A percentile compares a stretch with the other conserved stretches of the same genome.
These are phyloP conservation scores for Microctenopoma lineatum DNA, from an alignment of 2,797 vertebrate species.

Conservation along the genomic window DNA sequence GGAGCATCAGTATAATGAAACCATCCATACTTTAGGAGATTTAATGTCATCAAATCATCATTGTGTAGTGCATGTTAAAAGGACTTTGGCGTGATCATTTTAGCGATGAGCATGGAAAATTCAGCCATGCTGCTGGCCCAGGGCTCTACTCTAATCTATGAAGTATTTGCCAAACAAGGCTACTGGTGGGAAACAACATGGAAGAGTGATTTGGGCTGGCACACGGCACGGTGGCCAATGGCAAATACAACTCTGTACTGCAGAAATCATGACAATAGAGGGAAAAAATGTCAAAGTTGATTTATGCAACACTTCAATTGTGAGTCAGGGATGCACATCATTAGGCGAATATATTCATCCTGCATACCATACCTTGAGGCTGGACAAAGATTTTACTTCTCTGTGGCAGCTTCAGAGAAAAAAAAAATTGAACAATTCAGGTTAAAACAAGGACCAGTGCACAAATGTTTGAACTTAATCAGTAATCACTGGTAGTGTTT, in stretches of 20 bases:
- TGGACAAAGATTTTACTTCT: slow-evolving; percentile 89
- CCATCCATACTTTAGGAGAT: too few relatives aligned
- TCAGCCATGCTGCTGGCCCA: slow-evolving; percentile 39
- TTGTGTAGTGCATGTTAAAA: slow-evolving; percentile 19
- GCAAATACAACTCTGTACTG: slow-evolving; percentile 55
- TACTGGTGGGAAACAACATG: slow-evolving; percentile 59
- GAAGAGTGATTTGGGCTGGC: slow-evolving; percentile 58
- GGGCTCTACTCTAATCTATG: slow-evolving; percentile 57
- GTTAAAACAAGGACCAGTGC: slow-evolving; percentile 35
- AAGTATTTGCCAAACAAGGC: slow-evolving; percentile 60
- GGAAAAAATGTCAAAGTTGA: slow-evolving; percentile 57
- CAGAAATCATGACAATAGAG: slow-evolving; percentile 58
- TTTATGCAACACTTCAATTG: slow-evolving; percentile 62
- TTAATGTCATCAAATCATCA: slow-evolving; percentile 11
- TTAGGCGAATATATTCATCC: slow-evolving; percentile 36
- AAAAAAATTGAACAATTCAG: slow-evolving; percentile 6
- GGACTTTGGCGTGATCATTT: slow-evolving; percentile 25
- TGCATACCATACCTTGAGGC: slow-evolving; percentile 89
- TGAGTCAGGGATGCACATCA: slow-evolving; percentile 46
- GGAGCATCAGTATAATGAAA: background rate
- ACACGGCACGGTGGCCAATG: slow-evolving; percentile 53
- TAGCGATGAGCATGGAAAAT: slow-evolving; percentile 27
- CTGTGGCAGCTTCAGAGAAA: slow-evolving; percentile 83
- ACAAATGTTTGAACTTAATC: slow-evolving; percentile 27
- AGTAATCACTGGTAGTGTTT: slow-evolving; percentile 13